These are phyloP conservation scores for Lamprotornis superbus DNA, from an alignment of 2,113 vertebrate genomes.

Conservation along the genomic window DNA sequence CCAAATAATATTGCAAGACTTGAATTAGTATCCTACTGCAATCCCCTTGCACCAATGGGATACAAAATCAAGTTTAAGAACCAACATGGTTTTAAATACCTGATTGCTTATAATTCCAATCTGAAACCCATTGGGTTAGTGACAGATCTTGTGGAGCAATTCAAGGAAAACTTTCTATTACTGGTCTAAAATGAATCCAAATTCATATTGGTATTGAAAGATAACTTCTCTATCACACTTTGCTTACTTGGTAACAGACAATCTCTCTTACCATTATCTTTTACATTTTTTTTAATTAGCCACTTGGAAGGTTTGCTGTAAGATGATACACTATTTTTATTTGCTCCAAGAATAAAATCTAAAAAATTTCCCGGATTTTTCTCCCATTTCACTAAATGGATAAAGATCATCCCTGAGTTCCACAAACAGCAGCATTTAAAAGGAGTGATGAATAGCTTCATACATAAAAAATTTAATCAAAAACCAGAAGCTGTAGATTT, in stretches of 20 bases:
- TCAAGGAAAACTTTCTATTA: not conserved
- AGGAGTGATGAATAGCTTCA: not conserved
- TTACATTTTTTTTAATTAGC: not conserved
- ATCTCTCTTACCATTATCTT: not conserved
- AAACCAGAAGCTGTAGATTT: not conserved
- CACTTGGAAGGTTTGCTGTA: not conserved
- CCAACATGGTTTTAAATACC: not conserved
- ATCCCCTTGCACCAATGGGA: not conserved
- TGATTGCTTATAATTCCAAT: not conserved
- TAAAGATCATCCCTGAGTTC: not conserved
- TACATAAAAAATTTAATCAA: constrained; percentile 28
- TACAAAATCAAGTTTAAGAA: not conserved
- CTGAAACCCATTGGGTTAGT: not conserved
- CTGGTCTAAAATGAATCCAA: not conserved
- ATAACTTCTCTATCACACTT: not conserved
- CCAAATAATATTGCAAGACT: not conserved
- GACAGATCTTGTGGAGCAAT: not conserved
- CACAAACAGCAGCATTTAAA: not conserved
- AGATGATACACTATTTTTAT: not conserved
- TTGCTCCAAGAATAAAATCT: not conserved
- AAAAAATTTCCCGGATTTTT: not conserved
- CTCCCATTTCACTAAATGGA: not conserved
- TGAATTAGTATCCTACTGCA: not conserved
- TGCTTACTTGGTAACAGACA: not conserved
- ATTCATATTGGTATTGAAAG: not conserved